Base-by-base conservation (phyloP, 2,113 vertebrate genomes). In the Pterocles burchelli region DNA sequence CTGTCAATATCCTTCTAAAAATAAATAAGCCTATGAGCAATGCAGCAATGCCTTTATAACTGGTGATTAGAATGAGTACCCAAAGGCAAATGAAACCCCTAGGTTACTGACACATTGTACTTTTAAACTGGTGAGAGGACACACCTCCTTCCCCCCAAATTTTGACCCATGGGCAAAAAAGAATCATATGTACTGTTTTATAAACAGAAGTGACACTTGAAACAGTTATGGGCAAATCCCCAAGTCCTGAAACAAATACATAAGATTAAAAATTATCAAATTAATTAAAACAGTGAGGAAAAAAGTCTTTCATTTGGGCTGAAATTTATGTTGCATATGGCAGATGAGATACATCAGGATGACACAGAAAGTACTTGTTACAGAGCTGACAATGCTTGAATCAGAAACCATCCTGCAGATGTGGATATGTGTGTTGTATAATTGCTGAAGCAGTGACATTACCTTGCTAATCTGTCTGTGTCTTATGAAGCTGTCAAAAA, bases 1-100 rank as follows among this genome's bases (percentile, higher is more conserved):
- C 78, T 93, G 83, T 95, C 93, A 88, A 85, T 84, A 85, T 52
- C 62, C 12, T 80, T 67, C 91, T 65, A 91, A 94, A 96, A 95
- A 95, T 92, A 93, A 90, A 36, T 17, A 77, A 77, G 57, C 20
- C 82, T 73, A 63, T 62, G 75, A 81, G 90, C 86, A 93, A 33
- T 75, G 54, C 43, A 93, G 71, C 59, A 84, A 26, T 80, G 26
- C 26, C 74, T 91, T 93, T 86, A 57, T 29, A 89, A 71, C 34
- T 94, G 89, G 29, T 91, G 74, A 55, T 51, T 21, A 93, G 55
- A 67, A 74, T 8, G 52, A 63, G 17, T 72, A 45, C 55, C 77
- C 62, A 72, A 20, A 80, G 85, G 78, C 58, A 89, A 88, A 84
- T 5, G 41, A 68, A 52, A 10, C 28, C 83, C 29, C 22, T 28